Evolutionary conservation across 1,140 invertebrate species (phyloP).

Genomic region (Bombus pascuorum): DNA sequence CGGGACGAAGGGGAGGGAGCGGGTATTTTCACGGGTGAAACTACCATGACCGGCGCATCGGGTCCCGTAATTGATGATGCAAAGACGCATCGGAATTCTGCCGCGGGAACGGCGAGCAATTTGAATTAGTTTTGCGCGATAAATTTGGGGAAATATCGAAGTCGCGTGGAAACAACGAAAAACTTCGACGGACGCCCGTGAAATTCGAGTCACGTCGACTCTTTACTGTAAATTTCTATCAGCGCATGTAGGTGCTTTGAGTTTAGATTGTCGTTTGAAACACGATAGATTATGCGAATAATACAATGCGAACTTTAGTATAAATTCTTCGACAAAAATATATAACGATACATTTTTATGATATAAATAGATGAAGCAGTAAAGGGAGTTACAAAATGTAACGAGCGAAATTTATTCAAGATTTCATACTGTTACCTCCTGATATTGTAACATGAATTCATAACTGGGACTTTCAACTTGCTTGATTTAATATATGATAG

Average conservation of each 20-base stretch:
- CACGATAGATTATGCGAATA: neutral
- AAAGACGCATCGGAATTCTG: constrained; percentile 49
- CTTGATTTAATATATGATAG: neutral
- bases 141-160: constrained; percentile 47
- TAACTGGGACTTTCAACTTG: neutral
- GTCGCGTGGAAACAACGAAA: neutral
- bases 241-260: neutral
- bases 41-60: constrained; percentile 18
- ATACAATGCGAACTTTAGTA: too few species aligned
- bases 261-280: neutral
- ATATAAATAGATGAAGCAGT: neutral
- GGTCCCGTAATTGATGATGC: constrained; percentile 41
- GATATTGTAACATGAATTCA: neutral
- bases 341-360: too few species aligned
- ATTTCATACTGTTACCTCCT: neutral
- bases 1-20: neutral
- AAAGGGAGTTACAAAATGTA: neutral
- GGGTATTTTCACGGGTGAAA: constrained; percentile 43
- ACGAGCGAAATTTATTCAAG: neutral
- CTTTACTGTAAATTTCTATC: neutral
- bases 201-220: neutral
- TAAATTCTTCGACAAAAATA: too few species aligned
- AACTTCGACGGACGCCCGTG: too few species aligned
- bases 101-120: constrained; percentile 16
- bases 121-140: constrained; percentile 46